phyloP scores from a whole-genome alignment of 2,888 invertebrate genomes.

The Mythimna albipuncta region DNA sequence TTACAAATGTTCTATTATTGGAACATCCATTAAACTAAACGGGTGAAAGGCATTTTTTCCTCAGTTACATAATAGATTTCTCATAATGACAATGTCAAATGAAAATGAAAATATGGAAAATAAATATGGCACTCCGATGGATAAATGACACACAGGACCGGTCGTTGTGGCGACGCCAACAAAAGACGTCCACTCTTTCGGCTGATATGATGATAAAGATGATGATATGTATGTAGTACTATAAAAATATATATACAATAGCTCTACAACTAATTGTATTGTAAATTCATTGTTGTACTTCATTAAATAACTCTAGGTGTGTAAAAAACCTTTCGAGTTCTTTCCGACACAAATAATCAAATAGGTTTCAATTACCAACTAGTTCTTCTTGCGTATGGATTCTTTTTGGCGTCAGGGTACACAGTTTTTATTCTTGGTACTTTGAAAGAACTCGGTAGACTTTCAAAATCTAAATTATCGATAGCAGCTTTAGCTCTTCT shows the following conservation, averaged over 20 bases:
- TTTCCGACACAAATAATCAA: background rate
- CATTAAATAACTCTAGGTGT: background rate
- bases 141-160: too few species aligned
- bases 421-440: constrained; percentile 61
- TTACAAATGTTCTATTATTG: background rate
- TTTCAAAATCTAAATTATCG: constrained; percentile 44
- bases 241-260: too few species aligned
- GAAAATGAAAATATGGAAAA: background rate
- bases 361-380: constrained; percentile 23
- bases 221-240: too few species aligned
- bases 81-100: background rate
- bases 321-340: background rate
- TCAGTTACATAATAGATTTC: background rate
- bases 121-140: too few species aligned
- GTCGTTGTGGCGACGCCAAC: too few species aligned
- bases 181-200: too few species aligned
- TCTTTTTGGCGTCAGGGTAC: constrained; percentile 49
- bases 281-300: too few species aligned
- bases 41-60: background rate
- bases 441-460: constrained; percentile 39
- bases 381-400: constrained; percentile 54
- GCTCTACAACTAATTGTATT: background rate
- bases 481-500: constrained; percentile 34
- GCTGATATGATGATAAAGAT: too few species aligned
- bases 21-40: background rate